Conservation (phyloP, 1,140 invertebrate genomes). For the Prorops nasuta region DNA sequence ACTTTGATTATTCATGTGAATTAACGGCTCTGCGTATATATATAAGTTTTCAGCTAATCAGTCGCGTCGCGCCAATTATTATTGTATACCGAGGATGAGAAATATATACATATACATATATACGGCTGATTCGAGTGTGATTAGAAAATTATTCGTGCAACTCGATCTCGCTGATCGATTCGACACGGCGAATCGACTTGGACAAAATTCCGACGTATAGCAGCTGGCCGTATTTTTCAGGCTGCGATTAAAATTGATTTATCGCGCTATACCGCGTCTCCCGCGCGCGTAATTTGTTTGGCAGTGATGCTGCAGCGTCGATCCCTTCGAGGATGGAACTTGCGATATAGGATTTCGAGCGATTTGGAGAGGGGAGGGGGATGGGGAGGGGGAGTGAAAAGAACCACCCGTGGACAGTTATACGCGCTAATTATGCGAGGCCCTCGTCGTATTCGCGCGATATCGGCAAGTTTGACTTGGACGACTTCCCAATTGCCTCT, state of each 20-base stretch:
- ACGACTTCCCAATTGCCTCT: slow-evolving; percentile 50
- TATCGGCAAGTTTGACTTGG: slow-evolving; percentile 45
- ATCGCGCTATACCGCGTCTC: slow-evolving; percentile 24
- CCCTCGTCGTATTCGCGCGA: slow-evolving; percentile 19
- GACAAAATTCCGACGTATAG: slow-evolving; percentile 22
- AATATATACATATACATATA: no score
- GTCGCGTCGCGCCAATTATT: no score
- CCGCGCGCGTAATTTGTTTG: slow-evolving; percentile 22
- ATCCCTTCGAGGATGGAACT: no score
- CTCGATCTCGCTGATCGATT: no score
- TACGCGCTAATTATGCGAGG: slow-evolving; percentile 52
- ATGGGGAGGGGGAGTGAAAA: neutral
- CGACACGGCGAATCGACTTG: slow-evolving; percentile 22
- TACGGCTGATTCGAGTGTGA: no score
- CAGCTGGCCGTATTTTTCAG: slow-evolving; percentile 26
- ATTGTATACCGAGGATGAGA: no score
- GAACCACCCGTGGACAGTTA: slow-evolving; percentile 8
- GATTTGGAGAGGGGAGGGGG: slow-evolving; percentile 2
- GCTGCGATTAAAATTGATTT: slow-evolving; percentile 44
- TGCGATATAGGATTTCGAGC: no score
- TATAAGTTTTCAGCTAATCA: no score
- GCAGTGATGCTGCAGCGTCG: slow-evolving; percentile 23
- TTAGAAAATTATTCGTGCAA: no score
- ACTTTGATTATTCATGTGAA: neutral
- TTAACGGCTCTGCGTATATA: neutral